These are phyloP conservation scores for Anoplolepis gracilipes DNA, from an alignment of 1,140 invertebrate genomes.

Conservation along the genomic window DNA sequence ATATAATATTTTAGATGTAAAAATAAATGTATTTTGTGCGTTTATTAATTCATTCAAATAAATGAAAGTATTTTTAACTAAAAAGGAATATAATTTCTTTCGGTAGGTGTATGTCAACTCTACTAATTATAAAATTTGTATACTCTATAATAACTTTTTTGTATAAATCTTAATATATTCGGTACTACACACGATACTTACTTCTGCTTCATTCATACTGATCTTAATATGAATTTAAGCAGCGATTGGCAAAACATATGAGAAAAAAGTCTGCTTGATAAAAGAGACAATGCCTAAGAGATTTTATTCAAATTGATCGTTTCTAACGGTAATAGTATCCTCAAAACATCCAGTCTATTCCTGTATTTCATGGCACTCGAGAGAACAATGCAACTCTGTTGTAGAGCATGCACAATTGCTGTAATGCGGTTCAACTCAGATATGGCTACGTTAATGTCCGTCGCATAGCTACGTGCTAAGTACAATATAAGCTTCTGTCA, in stretches of 20 bases:
- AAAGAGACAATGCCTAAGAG: neutral
- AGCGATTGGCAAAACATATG: neutral
- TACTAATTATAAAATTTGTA: neutral
- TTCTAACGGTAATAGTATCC: constrained; percentile 20
- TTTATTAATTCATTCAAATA: neutral
- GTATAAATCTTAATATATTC: constrained; percentile 22
- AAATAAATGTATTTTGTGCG: neutral
- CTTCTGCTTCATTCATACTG: neutral
- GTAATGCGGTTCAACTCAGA: constrained; percentile 16
- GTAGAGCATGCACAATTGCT: constrained; percentile 27
- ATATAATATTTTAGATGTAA: neutral
- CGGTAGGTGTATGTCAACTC: neutral
- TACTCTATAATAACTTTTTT: constrained; percentile 7
- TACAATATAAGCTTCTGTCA: constrained; percentile 2
- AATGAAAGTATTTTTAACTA: neutral
- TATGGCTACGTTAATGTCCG: neutral
- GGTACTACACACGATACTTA: neutral
- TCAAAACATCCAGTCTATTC: constrained; percentile 12
- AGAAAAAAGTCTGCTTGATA: neutral
- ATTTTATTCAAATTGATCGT: constrained; percentile 41
- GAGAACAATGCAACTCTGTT: neutral
- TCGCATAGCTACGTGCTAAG: neutral
- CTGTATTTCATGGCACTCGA: neutral
- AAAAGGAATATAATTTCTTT: neutral
- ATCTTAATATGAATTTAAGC: constrained; percentile 51